Percentiles rank a stretch among this genome's conserved stretches.
phyloP scores from a whole-genome alignment of 2,113 vertebrate genomes.

The Nestor notabilis region DNA sequence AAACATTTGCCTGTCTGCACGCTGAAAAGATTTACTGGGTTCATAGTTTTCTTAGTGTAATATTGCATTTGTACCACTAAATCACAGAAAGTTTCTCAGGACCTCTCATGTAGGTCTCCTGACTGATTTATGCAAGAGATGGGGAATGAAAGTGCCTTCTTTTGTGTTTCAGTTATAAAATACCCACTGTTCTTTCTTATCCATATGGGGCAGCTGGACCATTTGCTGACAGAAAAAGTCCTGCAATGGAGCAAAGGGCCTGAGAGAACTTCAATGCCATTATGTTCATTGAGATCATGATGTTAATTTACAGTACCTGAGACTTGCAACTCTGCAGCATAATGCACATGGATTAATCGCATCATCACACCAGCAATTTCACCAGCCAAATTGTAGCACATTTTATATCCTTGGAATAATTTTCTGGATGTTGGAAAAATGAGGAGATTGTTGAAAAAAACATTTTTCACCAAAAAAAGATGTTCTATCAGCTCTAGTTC shows the following conservation, averaged over 20 bases:
- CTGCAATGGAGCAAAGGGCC: background rate
- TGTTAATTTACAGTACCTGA: background rate
- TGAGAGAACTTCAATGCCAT: background rate
- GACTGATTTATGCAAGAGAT: background rate
- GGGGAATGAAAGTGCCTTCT: background rate
- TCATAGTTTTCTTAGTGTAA: background rate
- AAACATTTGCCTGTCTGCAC: background rate
- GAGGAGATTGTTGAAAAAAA: background rate
- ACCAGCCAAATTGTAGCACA: background rate
- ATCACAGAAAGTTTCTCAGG: background rate
- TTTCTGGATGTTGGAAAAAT: background rate
- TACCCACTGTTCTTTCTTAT: background rate
- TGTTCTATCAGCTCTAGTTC: background rate
- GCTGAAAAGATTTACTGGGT: background rate
- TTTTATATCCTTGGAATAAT: background rate
- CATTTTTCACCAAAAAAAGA: background rate
- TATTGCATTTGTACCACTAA: slow-evolving; percentile 4
- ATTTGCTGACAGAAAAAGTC: background rate
- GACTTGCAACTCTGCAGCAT: background rate
- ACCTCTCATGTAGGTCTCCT: background rate
- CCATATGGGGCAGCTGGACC: background rate
- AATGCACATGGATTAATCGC: background rate
- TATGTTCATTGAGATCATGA: background rate
- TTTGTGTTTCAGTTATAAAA: background rate
- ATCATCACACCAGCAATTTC: background rate